Evolutionary conservation across 2,888 invertebrate genomes (phyloP), one percentile per base, ranked within the genome.

Genomic region (Erebia aethiops): DNA sequence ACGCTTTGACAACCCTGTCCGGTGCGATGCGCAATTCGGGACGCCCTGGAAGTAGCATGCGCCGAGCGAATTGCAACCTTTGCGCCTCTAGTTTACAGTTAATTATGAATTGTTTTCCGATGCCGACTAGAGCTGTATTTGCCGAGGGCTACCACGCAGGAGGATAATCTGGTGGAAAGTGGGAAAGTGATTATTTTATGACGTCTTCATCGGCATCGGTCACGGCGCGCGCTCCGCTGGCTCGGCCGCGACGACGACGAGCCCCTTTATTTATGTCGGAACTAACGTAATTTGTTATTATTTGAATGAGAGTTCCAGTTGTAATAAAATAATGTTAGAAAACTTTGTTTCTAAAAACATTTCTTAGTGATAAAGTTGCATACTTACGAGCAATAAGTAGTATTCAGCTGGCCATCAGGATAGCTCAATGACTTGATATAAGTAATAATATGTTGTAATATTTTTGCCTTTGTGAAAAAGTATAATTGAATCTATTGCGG

Each of bases 161-260:
- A 82, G 83, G 83, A 82, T 86, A 80, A 83, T 87, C 78, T 82
- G 78, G 77, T 81, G 84, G 80, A 84, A 84, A 85, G 85, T 84
- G 81, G 82, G 84, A 80, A 79, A 82, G 85, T 90, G 87, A 90
- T 91, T 91, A 91, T 86, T 89, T 90, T 89, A 91, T 91, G 92
- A 92, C 79, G 83, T 90, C 90, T 91, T 87, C 86, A 91, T 90
- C 84, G 84, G 73, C 67, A 79, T 81, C 77, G 80, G 82, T 78
- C 81, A 81, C 82, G 81, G 80, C 81, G 80, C 80, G 78, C 79
- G 81, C 78, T 78, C 78, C 82, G 80, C 73, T 78, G 78, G 74
- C 52, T 35, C 35, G 8, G 7, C 16, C 35, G 43, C 46, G 43
- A 18, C 80, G 82, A 74, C 46, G 43, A 18, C 80, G 82, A 74